Base-by-base conservation (phyloP, 2,888 invertebrate species). In the Orthosia incerta region DNA sequence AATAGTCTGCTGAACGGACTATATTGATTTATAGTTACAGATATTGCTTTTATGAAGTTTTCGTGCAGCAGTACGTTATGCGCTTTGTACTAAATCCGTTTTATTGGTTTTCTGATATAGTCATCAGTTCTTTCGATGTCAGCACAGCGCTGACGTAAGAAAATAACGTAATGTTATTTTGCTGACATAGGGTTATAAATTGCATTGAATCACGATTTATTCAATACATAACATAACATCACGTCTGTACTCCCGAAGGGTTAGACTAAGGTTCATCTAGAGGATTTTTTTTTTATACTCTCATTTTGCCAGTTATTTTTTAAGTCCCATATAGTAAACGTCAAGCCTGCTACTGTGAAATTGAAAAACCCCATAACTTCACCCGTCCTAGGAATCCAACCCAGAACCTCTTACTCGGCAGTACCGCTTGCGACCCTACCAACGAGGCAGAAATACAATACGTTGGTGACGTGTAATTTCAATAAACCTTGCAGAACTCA, bases 1-100 rank as follows among this genome's bases (percentile, higher is more conserved):
- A 66, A 66, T 67, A 64, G 55, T 55, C 23, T 65, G 23, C 57
- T 60, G 48, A 68, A 64, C 63, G 9, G 23, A 50, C 56, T 50
- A 13, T 12, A 39, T 50, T 71, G 26, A 76, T 66, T 59, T 62
- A 69, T 62, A 46, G n/a, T 31, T 50, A 56, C 62, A 46, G 55
- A 56, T 59, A 55, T 50, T 62, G 20, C 4, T 59, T 61, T 57
- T 53, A 65, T 73, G 20, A 51, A 48, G 55, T 51, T 46, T 55
- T 31, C 9, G 18, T 62, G 11, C 26, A 48, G 55, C 26, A 77
- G 39, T 65, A 56, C 51, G 13, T 64, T 53, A 55, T 46, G 45
- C 50, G 23, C 39, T 57, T 62, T n/a, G 16, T 50, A 59, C 26
- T 53, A 4, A 74, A 45, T 67, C 5, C 0, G 20, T 60, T 66